Evolutionary conservation across 2,888 invertebrate genomes (phyloP).

Genomic region (Lasius fuliginosus): DNA sequence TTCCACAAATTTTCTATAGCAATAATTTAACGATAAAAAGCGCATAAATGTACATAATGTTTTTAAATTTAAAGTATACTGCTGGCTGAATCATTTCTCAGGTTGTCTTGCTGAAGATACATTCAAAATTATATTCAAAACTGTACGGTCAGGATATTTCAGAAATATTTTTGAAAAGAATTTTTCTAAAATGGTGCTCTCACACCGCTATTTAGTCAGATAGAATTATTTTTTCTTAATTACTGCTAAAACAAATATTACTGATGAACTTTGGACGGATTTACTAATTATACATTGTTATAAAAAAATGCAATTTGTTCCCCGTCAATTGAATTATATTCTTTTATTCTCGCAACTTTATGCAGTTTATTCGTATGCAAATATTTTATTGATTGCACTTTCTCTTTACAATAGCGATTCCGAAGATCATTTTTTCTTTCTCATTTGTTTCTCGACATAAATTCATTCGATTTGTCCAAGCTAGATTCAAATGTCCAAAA

Average conservation of each 20-base stretch:
- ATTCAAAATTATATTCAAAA: not conserved
- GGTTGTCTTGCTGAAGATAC: not conserved
- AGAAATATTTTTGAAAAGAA: not conserved
- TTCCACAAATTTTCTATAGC: not conserved
- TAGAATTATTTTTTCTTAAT: not conserved
- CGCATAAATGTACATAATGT: not conserved
- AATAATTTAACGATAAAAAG: not conserved
- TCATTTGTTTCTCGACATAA: constrained; percentile 39
- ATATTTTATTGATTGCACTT: constrained; percentile 29
- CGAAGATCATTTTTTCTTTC: not conserved
- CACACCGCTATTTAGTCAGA: not conserved
- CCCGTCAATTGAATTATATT: not conserved
- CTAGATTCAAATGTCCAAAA: constrained; percentile 23
- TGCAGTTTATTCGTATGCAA: constrained; percentile 22
- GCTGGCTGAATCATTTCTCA: not conserved
- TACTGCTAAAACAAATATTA: constrained; percentile 3
- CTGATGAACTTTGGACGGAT: not conserved
- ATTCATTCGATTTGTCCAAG: constrained; percentile 30
- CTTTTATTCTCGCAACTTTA: not conserved
- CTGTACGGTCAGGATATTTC: not conserved
- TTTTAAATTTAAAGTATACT: too few species aligned
- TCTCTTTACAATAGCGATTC: constrained; percentile 8
- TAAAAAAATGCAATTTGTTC: constrained; percentile 4
- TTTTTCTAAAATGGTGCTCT: not conserved
- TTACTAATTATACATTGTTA: constrained; percentile 20